Percentiles rank a stretch among this genome's conserved stretches.
Conservation (phyloP, 2,113 vertebrate species). For the Centrocercus urophasianus region DNA sequence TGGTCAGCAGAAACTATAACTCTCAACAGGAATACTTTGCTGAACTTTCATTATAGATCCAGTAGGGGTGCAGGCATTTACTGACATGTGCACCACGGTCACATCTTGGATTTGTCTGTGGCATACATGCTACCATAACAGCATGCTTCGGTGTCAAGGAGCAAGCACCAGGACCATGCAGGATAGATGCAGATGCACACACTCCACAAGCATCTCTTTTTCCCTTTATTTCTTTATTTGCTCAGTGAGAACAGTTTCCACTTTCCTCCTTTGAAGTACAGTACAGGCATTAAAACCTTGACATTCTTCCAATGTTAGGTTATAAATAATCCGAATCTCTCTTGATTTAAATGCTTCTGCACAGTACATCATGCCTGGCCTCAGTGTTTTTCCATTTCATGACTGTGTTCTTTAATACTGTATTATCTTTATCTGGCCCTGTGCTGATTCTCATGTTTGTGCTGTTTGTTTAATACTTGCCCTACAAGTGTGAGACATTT, state of each 20-base stretch:
- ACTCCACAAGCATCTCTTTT: background rate
- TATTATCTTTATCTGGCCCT: background rate
- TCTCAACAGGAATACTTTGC: background rate
- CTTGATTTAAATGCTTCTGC: background rate
- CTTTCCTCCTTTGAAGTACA: background rate
- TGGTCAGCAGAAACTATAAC: background rate
- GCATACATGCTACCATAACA: background rate
- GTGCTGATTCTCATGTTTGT: background rate
- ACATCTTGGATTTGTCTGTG: background rate
- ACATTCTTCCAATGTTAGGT: background rate
- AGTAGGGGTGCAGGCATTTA: background rate
- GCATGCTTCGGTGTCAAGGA: background rate
- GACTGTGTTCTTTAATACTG: background rate
- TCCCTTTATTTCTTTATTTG: background rate
- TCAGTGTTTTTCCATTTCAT: constrained; percentile 51
- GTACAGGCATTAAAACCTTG: background rate
- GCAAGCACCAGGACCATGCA: background rate
- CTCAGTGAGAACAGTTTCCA: background rate
- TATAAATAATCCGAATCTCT: background rate
- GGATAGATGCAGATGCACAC: background rate
- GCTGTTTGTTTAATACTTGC: background rate
- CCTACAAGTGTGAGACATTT: background rate
- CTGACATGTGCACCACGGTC: background rate
- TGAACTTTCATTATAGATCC: background rate
- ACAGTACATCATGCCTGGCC: background rate